phyloP scores from a whole-genome alignment of 2,113 vertebrate species.

The Atractosteus spatula region DNA sequence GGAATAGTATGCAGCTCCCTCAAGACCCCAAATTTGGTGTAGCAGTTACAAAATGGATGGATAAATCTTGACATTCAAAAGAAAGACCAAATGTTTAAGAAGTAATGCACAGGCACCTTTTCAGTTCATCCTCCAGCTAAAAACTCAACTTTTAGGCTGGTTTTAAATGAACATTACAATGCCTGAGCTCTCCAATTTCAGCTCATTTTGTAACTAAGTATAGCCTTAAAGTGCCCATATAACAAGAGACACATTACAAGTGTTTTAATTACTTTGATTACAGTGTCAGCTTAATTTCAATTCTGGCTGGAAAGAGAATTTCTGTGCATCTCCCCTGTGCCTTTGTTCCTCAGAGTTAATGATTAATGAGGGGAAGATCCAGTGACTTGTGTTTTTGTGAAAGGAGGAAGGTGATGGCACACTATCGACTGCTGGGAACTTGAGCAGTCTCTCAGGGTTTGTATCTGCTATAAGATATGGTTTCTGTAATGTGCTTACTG shows the following conservation, averaged over 20 bases:
- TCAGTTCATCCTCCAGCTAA: no score
- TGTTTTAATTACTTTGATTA: neutral
- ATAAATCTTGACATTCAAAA: no score
- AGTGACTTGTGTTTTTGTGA: slow-evolving; percentile 4
- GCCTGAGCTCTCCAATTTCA: no score
- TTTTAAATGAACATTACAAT: no score
- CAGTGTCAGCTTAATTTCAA: no score
- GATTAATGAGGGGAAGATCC: slow-evolving; percentile 6
- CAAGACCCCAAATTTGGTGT: no score
- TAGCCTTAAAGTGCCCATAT: neutral
- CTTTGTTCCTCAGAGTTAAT: neutral
- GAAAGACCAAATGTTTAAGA: no score
- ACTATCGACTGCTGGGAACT: neutral
- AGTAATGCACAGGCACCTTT: no score
- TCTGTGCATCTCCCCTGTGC: neutral
- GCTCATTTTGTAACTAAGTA: neutral
- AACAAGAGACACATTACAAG: neutral
- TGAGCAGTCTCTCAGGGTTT: neutral
- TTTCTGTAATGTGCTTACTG: neutral
- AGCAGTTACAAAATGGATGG: no score
- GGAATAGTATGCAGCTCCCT: no score
- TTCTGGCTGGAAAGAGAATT: no score
- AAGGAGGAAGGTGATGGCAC: neutral
- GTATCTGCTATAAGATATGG: neutral
- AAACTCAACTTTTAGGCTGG: no score